A percentile compares a stretch with the other conserved stretches of the same genome.
phyloP scores from a whole-genome alignment of 2,113 vertebrate genomes.

The Emydocephalus ijimae region DNA sequence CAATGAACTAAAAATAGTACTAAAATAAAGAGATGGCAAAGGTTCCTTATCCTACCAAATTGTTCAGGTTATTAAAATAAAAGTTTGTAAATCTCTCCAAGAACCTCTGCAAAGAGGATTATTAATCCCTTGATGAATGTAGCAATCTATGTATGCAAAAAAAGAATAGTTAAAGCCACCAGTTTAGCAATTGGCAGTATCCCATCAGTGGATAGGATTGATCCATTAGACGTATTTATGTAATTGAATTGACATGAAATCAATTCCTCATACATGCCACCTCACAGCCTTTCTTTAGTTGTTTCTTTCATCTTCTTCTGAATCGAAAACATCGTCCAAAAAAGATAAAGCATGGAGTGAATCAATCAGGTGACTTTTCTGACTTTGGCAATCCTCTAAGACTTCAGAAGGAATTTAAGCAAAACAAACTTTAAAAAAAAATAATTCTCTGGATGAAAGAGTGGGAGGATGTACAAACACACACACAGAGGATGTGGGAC shows the following conservation, averaged over 20 bases:
- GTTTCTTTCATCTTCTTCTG: not conserved
- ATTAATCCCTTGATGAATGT: not conserved
- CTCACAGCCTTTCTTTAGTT: not conserved
- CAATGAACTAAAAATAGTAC: not conserved
- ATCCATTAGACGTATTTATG: not conserved
- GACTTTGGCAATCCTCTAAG: not conserved
- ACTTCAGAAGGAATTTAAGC: slow-evolving; percentile 5
- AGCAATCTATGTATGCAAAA: not conserved
- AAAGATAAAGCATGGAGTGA: not conserved
- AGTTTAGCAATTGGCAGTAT: not conserved
- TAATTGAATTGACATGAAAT: not conserved
- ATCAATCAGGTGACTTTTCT: not conserved
- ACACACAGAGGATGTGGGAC: not conserved
- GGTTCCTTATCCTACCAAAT: not conserved
- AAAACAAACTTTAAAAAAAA: not conserved
- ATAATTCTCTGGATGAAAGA: not conserved
- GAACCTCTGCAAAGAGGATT: not conserved
- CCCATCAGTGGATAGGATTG: not conserved
- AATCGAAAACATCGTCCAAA: not conserved
- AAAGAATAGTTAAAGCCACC: not conserved
- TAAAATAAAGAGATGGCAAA: not conserved
- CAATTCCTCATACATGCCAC: not conserved
- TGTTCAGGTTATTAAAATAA: not conserved
- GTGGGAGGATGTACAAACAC: not conserved
- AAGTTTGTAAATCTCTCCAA: not conserved